Evolutionary conservation across 1,140 invertebrate species (phyloP).

Genomic region (Coboldia fuscipes): DNA sequence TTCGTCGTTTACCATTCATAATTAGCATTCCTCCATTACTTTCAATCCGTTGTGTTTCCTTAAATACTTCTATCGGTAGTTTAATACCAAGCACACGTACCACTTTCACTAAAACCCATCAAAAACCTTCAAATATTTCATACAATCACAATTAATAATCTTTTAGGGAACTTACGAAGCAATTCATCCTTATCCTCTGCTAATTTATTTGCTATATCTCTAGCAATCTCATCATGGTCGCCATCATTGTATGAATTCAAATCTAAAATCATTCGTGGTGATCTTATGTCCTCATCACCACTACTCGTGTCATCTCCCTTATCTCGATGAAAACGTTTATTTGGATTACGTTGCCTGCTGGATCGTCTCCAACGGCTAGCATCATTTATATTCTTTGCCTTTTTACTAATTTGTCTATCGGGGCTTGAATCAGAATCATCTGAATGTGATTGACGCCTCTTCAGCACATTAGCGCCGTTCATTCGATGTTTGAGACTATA

Average conservation of each 20-base stretch:
- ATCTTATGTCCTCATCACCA: too few species aligned
- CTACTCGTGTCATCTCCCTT: too few species aligned
- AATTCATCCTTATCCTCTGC: conserved; percentile 45
- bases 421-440: conserved; percentile 2
- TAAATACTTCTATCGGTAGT: conserved; percentile 50
- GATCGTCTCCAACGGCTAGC: too few species aligned
- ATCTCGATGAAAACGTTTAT: too few species aligned
- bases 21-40: conserved; percentile 63
- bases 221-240: conserved; percentile 32
- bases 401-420: too few species aligned
- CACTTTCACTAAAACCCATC: conserved; percentile 36
- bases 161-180: conserved; percentile 45
- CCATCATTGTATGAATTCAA: conserved; percentile 22
- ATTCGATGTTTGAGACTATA: conserved; percentile 17
- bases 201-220: conserved; percentile 45
- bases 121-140: conserved; percentile 4
- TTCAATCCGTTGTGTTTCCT: conserved; percentile 59
- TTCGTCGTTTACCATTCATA: conserved; percentile 52
- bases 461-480: conserved; percentile 15
- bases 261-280: conserved; percentile 21
- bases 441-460: conserved; percentile 13
- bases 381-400: too few species aligned
- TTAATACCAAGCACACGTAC: conserved; percentile 47
- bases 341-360: too few species aligned
- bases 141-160: too few species aligned